Conservation (phyloP, 2,113 vertebrate species). For the Mugil cephalus region DNA sequence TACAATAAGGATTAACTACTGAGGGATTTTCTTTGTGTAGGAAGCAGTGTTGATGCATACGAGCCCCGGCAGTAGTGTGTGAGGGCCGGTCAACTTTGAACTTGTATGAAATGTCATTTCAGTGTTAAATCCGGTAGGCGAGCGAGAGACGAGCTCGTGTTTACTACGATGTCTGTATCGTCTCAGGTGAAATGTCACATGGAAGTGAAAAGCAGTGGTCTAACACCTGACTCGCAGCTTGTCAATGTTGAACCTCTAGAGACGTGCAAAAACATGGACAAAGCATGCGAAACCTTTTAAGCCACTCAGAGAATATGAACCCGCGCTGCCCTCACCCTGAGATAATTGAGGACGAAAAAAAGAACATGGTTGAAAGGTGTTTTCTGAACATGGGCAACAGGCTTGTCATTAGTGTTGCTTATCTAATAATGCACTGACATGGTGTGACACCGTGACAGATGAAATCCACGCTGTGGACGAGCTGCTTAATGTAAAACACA, state of each 20-base stretch:
- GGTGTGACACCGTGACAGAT: slow-evolving; percentile 15
- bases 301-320: slow-evolving; percentile 29
- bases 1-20: too few species aligned
- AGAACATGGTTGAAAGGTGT: neutral
- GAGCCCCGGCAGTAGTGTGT: neutral
- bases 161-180: neutral
- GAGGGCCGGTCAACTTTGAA: neutral
- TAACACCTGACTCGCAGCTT: slow-evolving; percentile 44
- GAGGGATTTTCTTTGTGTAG: neutral
- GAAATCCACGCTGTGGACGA: slow-evolving; percentile 13
- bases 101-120: neutral
- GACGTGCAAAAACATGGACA: slow-evolving; percentile 26
- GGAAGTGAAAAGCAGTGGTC: slow-evolving; percentile 56
- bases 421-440: slow-evolving; percentile 29
- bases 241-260: slow-evolving; percentile 29
- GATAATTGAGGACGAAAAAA: neutral
- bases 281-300: slow-evolving; percentile 64
- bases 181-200: slow-evolving; percentile 34
- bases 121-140: neutral
- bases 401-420: slow-evolving; percentile 2
- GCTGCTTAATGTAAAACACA: slow-evolving; percentile 13
- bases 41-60: neutral
- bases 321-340: slow-evolving; percentile 36
- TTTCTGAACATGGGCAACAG: neutral
- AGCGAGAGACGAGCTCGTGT: neutral